Evolutionary conservation across 2,888 invertebrate species (phyloP).

Genomic region (Elmis aenea): DNA sequence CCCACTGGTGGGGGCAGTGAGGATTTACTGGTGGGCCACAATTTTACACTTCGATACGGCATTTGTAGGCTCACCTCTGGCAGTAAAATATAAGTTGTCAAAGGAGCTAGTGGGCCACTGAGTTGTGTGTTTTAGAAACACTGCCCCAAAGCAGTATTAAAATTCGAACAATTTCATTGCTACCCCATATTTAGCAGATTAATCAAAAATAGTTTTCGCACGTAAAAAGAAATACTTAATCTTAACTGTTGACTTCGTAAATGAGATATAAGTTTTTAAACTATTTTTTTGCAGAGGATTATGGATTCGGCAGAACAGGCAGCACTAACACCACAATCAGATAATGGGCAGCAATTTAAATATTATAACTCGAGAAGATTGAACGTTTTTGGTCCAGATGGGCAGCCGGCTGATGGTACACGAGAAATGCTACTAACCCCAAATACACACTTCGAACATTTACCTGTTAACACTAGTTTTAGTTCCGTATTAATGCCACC

Average conservation of each 20-base stretch:
- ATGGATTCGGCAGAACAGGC: slow-evolving; percentile 90
- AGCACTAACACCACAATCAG: slow-evolving; percentile 61
- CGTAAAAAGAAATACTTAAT: no score
- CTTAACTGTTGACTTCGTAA: background rate
- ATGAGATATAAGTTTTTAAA: background rate
- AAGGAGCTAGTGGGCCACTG: no score
- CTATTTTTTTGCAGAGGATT: slow-evolving; percentile 59
- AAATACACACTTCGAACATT: slow-evolving; percentile 80
- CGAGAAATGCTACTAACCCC: slow-evolving; percentile 67
- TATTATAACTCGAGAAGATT: slow-evolving; percentile 80
- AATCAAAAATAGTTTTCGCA: no score
- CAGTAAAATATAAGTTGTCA: no score
- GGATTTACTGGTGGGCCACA: no score
- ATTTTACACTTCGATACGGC: no score
- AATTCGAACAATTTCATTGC: no score
- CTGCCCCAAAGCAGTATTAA: no score
- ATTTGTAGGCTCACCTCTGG: no score
- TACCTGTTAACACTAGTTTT: slow-evolving; percentile 76
- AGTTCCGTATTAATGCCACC: slow-evolving; percentile 88
- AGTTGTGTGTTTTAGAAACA: no score
- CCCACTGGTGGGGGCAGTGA: no score
- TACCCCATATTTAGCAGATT: no score
- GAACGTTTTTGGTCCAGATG: slow-evolving; percentile 72
- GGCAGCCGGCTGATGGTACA: slow-evolving; percentile 64
- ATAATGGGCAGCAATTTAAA: slow-evolving; percentile 48